Conservation (phyloP, 2,797 vertebrate species). For the Pseudochirops corinnae region DNA sequence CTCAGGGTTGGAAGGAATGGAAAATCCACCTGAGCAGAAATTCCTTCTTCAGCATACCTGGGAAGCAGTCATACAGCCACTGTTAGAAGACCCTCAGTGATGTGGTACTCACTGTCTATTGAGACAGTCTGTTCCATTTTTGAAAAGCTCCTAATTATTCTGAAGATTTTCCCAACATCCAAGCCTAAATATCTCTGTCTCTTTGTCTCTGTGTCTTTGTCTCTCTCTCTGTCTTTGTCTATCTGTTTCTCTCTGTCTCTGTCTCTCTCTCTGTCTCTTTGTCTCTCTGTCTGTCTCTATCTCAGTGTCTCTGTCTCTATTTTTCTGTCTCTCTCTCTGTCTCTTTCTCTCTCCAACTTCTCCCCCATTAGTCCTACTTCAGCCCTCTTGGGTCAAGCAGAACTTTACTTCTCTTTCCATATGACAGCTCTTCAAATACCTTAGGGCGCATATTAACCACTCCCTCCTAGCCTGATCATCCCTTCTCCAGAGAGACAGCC, state of each 20-base stretch:
- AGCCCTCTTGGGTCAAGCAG: background rate
- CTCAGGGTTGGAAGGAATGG: background rate
- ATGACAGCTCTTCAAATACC: background rate
- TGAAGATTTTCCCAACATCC: background rate
- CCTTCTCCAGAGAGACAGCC: background rate
- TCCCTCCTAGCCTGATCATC: background rate
- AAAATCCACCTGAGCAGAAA: background rate
- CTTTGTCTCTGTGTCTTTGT: background rate
- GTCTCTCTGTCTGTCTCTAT: too few relatives aligned
- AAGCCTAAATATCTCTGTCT: background rate
- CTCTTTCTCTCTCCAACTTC: too few relatives aligned
- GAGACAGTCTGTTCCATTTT: background rate
- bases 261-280: too few relatives aligned
- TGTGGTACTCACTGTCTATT: background rate
- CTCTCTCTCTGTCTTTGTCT: background rate
- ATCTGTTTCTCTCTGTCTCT: too few relatives aligned
- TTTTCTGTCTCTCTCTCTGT: too few relatives aligned
- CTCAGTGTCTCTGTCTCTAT: too few relatives aligned
- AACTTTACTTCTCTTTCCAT: background rate
- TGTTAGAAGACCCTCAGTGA: too few relatives aligned
- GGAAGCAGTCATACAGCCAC: background rate
- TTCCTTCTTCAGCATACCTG: background rate
- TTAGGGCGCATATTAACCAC: background rate
- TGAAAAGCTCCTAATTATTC: background rate
- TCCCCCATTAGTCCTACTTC: background rate